phyloP scores from a whole-genome alignment of 1,140 invertebrate genomes.

The Drosophila littoralis region DNA sequence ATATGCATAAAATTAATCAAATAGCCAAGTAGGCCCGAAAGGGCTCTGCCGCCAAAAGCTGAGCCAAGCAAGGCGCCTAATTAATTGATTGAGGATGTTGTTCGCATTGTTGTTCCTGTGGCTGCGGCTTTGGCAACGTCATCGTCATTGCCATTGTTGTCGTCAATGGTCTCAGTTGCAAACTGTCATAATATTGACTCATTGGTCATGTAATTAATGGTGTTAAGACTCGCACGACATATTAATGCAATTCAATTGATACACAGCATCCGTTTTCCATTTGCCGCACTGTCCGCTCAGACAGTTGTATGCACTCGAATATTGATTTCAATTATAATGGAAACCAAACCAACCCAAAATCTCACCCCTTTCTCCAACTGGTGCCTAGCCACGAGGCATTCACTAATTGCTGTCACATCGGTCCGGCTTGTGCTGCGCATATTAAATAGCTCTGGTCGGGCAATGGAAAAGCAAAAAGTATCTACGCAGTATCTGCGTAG shows the following conservation, averaged over 20 bases:
- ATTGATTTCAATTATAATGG: slow-evolving; percentile 76
- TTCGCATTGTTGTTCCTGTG: slow-evolving; percentile 13
- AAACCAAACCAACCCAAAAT: slow-evolving; percentile 1
- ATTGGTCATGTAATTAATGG: slow-evolving; percentile 79
- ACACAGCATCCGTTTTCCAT: slow-evolving; percentile 67
- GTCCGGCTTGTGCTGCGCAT: slow-evolving; percentile 44
- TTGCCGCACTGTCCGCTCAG: slow-evolving; percentile 36
- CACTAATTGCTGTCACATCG: slow-evolving; percentile 51
- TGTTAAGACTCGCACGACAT: slow-evolving; percentile 79
- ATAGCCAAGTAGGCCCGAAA: slow-evolving; percentile 20
- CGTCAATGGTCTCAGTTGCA: slow-evolving; percentile 47
- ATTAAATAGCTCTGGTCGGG: slow-evolving; percentile 40
- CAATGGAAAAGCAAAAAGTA: no score
- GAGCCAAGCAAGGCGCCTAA: slow-evolving; percentile 45
- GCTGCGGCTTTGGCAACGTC: slow-evolving; percentile 3
- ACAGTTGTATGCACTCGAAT: slow-evolving; percentile 39
- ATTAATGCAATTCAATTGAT: slow-evolving; percentile 79
- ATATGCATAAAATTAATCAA: slow-evolving; percentile 65
- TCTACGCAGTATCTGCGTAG: no score
- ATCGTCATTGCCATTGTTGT: slow-evolving; percentile 1
- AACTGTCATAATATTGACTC: slow-evolving; percentile 81
- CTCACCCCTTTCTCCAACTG: neutral
- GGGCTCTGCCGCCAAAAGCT: slow-evolving; percentile 6
- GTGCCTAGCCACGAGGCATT: slow-evolving; percentile 19
- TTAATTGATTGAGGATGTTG: slow-evolving; percentile 69